Percentiles rank a stretch among this genome's conserved stretches.
These are phyloP conservation scores for Clarias platycephalus DNA, from an alignment of 2,797 vertebrate genomes.

Conservation along the genomic window DNA sequence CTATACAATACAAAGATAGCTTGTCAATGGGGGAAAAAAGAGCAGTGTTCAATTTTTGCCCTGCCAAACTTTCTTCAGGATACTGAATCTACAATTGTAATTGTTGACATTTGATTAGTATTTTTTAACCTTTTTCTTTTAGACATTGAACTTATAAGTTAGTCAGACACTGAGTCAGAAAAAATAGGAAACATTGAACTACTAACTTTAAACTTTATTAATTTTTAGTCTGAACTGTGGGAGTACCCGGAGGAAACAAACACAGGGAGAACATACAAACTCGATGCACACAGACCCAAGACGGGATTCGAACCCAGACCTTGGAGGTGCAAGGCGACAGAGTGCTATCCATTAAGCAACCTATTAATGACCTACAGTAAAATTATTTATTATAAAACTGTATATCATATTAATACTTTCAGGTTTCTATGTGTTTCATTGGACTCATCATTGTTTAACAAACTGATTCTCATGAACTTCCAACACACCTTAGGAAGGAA, in stretches of 20 bases:
- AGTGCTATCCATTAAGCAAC: too few relatives aligned
- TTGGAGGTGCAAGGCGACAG: too few relatives aligned
- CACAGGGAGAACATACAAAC: too few relatives aligned
- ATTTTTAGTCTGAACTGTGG: too few relatives aligned
- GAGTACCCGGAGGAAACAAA: too few relatives aligned
- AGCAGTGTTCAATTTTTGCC: neutral
- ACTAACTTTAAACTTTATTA: neutral
- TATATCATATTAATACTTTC: neutral
- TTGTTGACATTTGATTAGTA: neutral
- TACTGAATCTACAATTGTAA: neutral
- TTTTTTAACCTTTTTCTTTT: neutral
- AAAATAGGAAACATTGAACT: neutral
- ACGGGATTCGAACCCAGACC: too few relatives aligned
- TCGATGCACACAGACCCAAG: too few relatives aligned
- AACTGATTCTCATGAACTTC: neutral
- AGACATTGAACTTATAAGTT: neutral
- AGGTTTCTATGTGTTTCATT: neutral
- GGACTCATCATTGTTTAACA: neutral
- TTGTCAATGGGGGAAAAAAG: too few relatives aligned
- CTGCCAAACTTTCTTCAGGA: neutral
- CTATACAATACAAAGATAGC: neutral
- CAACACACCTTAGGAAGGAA: neutral
- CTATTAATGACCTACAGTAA: neutral
- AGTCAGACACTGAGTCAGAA: neutral
- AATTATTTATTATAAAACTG: neutral